Percentiles rank a stretch among this genome's conserved stretches.
phyloP scores from a whole-genome alignment of 2,113 vertebrate species.

The Chroicocephalus ridibundus region DNA sequence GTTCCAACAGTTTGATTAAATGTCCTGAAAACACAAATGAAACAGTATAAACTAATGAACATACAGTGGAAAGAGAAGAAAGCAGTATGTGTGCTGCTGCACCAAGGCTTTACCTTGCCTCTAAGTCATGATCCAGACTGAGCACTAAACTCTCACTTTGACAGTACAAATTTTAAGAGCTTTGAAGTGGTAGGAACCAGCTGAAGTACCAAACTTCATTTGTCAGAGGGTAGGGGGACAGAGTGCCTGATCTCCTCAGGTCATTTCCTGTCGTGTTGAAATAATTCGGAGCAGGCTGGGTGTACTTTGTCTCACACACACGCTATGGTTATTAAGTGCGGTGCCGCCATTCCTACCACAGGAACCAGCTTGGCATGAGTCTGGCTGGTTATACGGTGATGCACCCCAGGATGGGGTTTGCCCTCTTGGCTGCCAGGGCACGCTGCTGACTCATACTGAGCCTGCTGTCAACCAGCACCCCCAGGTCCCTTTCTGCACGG shows the following conservation, averaged over 20 bases:
- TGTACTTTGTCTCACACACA: neutral
- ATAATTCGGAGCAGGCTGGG: neutral
- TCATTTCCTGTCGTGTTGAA: neutral
- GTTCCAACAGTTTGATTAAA: slow-evolving; percentile 94
- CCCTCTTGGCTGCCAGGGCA: neutral
- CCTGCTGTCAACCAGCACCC: neutral
- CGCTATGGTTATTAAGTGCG: neutral
- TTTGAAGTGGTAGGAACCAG: neutral
- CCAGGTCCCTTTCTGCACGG: neutral
- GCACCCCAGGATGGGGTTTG: neutral
- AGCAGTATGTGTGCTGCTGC: neutral
- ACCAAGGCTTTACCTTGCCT: neutral
- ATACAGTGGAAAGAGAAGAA: neutral
- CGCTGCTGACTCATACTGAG: neutral
- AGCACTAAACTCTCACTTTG: neutral
- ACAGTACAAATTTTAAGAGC: neutral
- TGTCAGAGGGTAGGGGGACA: neutral
- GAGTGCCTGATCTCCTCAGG: neutral
- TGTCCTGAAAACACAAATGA: slow-evolving; percentile 71
- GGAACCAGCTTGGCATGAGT: neutral
- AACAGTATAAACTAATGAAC: neutral
- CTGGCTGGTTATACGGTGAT: neutral
- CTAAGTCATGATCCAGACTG: neutral
- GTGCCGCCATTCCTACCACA: neutral
- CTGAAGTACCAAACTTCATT: neutral